These are phyloP conservation scores for Lycia hirtaria DNA, from an alignment of 2,888 invertebrate genomes.

Conservation along the genomic window DNA sequence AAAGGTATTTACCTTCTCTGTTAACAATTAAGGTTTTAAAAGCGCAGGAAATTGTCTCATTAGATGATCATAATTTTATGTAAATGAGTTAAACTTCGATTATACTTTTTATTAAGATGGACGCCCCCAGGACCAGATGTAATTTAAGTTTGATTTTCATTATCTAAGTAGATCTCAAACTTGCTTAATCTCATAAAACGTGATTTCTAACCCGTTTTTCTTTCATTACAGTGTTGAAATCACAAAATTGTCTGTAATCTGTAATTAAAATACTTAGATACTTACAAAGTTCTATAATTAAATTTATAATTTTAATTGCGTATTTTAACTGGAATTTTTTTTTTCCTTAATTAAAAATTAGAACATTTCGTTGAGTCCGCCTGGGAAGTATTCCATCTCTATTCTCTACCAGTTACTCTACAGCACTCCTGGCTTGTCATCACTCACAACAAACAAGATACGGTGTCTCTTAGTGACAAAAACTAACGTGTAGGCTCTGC, in stretches of 20 bases:
- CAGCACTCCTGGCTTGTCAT: too few species aligned
- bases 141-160: constrained; percentile 1
- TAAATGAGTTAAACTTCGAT: constrained; percentile 5
- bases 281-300: too few species aligned
- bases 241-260: too few species aligned
- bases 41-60: constrained; percentile 15
- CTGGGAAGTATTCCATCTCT: too few species aligned
- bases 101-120: neutral
- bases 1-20: constrained; percentile 18
- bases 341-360: too few species aligned
- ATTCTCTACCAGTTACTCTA: too few species aligned
- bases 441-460: too few species aligned
- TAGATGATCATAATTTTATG: constrained; percentile 7
- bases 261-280: too few species aligned
- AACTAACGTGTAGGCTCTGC: neutral
- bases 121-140: neutral
- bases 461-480: neutral
- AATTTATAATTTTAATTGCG: too few species aligned
- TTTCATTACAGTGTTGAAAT: neutral
- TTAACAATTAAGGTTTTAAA: constrained; percentile 7
- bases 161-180: neutral
- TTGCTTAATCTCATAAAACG: neutral
- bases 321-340: too few species aligned
- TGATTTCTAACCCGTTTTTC: neutral
- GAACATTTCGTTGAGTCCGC: too few species aligned